Evolutionary conservation across 2,888 invertebrate genomes (phyloP), one percentile per base, ranked within the genome.

Genomic region (Anorthoa munda): DNA sequence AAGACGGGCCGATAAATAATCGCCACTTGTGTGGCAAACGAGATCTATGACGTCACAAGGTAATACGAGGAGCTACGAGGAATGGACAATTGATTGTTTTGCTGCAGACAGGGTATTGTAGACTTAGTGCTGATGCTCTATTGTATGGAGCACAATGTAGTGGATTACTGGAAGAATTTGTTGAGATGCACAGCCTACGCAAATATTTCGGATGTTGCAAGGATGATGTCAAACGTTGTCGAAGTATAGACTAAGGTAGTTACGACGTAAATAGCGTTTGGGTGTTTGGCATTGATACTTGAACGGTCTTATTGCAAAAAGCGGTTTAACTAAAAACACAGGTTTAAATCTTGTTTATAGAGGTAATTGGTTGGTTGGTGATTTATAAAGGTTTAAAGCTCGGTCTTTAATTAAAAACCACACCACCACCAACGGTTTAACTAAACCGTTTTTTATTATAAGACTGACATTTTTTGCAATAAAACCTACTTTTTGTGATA

Each of bases 11-110:
- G 90, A 94, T 94, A 94, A 95, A 95, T 93, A 94, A 93, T 90
- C 81, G 84, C 93, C 89, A 87, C 93, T 92, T 94, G 94, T 95
- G 93, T 90, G 93, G 94, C 91, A 93, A 75, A 91, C 86, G 69
- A 86, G 81, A 80, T 64, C 80, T 86, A 69, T 84, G 84, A 87
- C 78, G 83, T 84, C 82, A 86, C 45, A 83, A 21, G n/a, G 51
- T 84, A 88, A 86, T 77, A 76, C 74, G 68, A 86, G 86, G 76
- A 86, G 86, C 82, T 82, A 61, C 75, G 75, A 85, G 88, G 84
- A 88, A 78, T 70, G 78, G 72, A 87, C 87, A 86, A 86, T 84
- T 82, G 81, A 75, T 82, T 77, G 73, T 79, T 11, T 23, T 59
- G 45, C 31, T 61, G 72, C 68, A 53, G 67, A 75, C 71, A 67